phyloP scores from a whole-genome alignment of 2,888 invertebrate genomes.

The Lutraria lutraria region DNA sequence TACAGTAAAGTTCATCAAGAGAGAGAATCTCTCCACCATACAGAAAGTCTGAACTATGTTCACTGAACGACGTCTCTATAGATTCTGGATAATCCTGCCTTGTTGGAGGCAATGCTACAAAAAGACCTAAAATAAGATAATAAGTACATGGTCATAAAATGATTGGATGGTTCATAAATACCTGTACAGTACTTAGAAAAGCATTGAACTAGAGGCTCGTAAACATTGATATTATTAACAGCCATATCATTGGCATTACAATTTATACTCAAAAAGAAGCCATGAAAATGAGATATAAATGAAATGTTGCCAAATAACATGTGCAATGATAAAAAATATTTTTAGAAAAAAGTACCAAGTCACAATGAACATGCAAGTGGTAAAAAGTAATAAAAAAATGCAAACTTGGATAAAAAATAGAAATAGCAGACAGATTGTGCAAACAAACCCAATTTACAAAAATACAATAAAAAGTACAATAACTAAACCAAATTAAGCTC shows the following conservation, averaged over 20 bases:
- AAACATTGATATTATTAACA: too few species aligned
- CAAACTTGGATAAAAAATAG: not conserved
- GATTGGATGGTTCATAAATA: too few species aligned
- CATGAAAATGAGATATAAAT: too few species aligned
- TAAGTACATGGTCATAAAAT: not conserved
- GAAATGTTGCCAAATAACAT: not conserved
- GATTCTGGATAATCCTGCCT: not conserved
- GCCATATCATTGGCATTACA: too few species aligned
- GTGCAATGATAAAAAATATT: not conserved
- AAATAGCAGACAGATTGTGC: not conserved
- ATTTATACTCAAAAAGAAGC: too few species aligned
- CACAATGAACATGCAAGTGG: not conserved
- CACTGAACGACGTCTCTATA: conserved; percentile 3
- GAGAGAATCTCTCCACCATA: conserved; percentile 44
- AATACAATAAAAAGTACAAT: not conserved
- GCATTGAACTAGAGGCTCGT: too few species aligned
- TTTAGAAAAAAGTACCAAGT: not conserved
- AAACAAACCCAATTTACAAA: not conserved
- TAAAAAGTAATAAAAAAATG: not conserved
- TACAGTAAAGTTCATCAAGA: conserved; percentile 54
- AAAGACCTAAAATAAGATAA: conserved; percentile 28
- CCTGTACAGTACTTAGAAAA: too few species aligned
- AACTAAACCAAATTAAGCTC: not conserved
- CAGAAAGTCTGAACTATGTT: not conserved
- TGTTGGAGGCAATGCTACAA: conserved; percentile 12